Evolutionary conservation across 2,888 invertebrate species (phyloP), one percentile per base, ranked within the genome.

Genomic region (Drosophila sordidula): DNA sequence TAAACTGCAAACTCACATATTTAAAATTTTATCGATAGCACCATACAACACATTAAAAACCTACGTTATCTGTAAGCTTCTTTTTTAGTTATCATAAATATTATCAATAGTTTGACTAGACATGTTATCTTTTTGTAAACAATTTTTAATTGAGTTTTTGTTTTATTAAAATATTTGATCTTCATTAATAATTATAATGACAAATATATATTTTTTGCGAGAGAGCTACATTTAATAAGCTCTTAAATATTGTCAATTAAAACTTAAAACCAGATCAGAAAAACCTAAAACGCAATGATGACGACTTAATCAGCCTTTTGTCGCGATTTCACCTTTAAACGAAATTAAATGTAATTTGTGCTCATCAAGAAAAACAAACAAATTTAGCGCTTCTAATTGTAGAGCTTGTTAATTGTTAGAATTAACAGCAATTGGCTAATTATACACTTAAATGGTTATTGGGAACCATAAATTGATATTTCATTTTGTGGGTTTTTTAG

Each of bases 381-480:
- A 50, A 50, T 41, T 69, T 49, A n/a, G 41, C 32, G 52, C 22
- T 41, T 64, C 56, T 44, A 36, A 29, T 11, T 36, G 25, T 12
- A 47, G 49, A 34, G n/a, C 25, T 34, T 42, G 52, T 22, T 68
- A 58, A 66, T 54, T 68, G 9, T 32, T 26, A 57, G 51, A 42
- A 68, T 57, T 65, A 54, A 39, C 36, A 18, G 16, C 41, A 69
- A 69, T 58, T 68, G 26, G 39, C 42, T 36, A 38, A 58, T 55
- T 54, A 45, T 3, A 32, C 38, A 34, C 38, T 61, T 45, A 46
- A 62, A 36, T 18, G 14, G 2, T 44, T 36, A 16, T 25, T 32
- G 34, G 9, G 9, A 36, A 22, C 45, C 14, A 45, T 25, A 50
- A 14, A 25, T 38, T 11, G 0, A 8, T 8, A 38, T 14, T 38